These are phyloP conservation scores for Delphinapterus leucas DNA, from an alignment of 2,113 vertebrate species.

Conservation along the genomic window DNA sequence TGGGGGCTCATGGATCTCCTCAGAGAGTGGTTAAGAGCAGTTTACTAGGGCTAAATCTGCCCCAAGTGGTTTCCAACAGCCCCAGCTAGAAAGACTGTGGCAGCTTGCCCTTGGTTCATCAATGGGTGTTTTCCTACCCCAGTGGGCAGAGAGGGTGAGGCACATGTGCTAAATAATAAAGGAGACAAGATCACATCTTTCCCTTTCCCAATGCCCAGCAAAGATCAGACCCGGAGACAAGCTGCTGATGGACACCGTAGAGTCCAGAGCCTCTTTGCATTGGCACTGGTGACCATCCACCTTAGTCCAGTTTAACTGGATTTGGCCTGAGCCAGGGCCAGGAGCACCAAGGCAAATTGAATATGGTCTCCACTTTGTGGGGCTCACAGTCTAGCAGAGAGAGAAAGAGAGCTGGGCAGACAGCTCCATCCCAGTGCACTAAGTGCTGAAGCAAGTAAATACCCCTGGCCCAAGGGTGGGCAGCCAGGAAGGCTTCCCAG, in stretches of 20 bases:
- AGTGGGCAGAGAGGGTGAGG: background rate
- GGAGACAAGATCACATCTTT: background rate
- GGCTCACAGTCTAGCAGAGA: background rate
- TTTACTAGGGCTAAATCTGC: background rate
- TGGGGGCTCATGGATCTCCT: background rate
- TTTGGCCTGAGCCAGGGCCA: background rate
- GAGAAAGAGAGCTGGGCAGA: background rate
- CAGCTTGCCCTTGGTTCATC: background rate
- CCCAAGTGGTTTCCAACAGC: background rate
- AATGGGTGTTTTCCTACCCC: background rate
- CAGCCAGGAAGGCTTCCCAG: background rate
- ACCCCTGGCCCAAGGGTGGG: background rate
- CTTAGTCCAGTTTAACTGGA: background rate
- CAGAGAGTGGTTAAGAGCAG: conserved; percentile 16
- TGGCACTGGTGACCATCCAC: background rate
- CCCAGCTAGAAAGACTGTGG: background rate
- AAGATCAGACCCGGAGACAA: background rate
- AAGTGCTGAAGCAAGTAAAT: background rate
- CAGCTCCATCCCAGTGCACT: background rate
- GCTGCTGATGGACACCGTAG: background rate
- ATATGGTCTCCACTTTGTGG: background rate
- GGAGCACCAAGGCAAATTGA: background rate
- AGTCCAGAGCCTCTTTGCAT: background rate
- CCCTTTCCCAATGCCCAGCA: background rate
- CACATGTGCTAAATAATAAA: background rate